Conservation (phyloP, 1,140 invertebrate genomes). For the Gryon sp. region DNA sequence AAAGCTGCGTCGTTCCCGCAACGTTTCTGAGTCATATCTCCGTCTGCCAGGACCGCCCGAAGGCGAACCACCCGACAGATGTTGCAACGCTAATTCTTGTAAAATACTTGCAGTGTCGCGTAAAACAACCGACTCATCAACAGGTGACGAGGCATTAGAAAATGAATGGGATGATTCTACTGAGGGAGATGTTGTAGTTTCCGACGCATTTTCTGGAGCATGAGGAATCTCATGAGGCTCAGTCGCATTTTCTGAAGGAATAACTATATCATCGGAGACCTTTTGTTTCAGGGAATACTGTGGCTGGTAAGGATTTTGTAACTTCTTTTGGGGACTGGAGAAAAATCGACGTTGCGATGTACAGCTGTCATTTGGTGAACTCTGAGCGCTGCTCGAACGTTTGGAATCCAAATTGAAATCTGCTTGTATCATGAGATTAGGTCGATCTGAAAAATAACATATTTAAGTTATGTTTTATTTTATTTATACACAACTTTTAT, state of each 20-base stretch:
- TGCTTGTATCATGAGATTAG: slow-evolving; percentile 17
- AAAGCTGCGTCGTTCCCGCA: slow-evolving; percentile 75
- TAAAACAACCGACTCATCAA: slow-evolving; percentile 70
- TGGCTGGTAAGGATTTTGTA: slow-evolving; percentile 59
- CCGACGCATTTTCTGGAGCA: slow-evolving; percentile 72
- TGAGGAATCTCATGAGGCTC: slow-evolving; percentile 74
- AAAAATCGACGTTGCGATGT: slow-evolving; percentile 50
- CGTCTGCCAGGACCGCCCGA: slow-evolving; percentile 53
- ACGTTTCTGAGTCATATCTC: slow-evolving; percentile 67
- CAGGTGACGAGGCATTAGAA: slow-evolving; percentile 69
- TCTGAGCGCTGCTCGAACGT: slow-evolving; percentile 30
- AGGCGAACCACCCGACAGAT: slow-evolving; percentile 70
- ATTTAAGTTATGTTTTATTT: no score
- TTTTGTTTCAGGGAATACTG: slow-evolving; percentile 52
- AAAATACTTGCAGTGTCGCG: slow-evolving; percentile 75
- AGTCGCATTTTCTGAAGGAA: slow-evolving; percentile 74
- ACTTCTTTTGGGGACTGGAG: slow-evolving; percentile 66
- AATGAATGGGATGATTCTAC: slow-evolving; percentile 69
- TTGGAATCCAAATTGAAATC: slow-evolving; percentile 23
- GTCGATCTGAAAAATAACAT: slow-evolving; percentile 41
- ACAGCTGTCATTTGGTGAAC: slow-evolving; percentile 59
- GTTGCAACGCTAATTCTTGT: slow-evolving; percentile 74
- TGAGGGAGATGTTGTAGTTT: slow-evolving; percentile 56
- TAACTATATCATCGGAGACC: slow-evolving; percentile 64
- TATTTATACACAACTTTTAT: no score